Conservation (phyloP, 2,888 invertebrate genomes). For the Pasiphila rectangulata region DNA sequence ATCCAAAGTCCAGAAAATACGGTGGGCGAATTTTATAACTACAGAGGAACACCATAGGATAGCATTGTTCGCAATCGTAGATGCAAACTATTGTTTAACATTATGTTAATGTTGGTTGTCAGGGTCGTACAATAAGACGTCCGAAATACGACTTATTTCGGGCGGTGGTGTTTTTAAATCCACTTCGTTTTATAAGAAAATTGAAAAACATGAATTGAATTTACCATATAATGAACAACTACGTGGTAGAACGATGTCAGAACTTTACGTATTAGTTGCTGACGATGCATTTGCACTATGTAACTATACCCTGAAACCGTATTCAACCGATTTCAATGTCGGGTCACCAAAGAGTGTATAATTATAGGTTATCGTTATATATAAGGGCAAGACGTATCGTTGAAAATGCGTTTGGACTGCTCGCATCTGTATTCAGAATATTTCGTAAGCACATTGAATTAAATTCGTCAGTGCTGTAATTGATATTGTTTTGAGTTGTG, state of each 20-base stretch:
- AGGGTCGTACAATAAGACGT: too few species aligned
- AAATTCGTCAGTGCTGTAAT: slow-evolving; percentile 21
- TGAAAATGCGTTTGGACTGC: slow-evolving; percentile 15
- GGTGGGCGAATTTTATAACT: slow-evolving; percentile 33
- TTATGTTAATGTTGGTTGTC: slow-evolving; percentile 37
- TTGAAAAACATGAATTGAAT: slow-evolving; percentile 15
- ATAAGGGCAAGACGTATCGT: too few species aligned
- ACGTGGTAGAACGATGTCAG: slow-evolving; percentile 16
- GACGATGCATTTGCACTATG: slow-evolving; percentile 18
- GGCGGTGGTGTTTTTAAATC: slow-evolving; percentile 34
- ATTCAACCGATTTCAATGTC: slow-evolving; percentile 17
- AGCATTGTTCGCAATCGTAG: too few species aligned
- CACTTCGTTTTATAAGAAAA: slow-evolving; percentile 16
- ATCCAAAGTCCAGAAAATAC: slow-evolving; percentile 14
- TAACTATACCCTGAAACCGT: slow-evolving; percentile 19
- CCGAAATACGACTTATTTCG: too few species aligned
- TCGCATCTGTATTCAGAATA: slow-evolving; percentile 16
- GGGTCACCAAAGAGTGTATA: slow-evolving; percentile 15
- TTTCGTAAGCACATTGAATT: slow-evolving; percentile 16
- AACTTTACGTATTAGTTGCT: slow-evolving; percentile 17
- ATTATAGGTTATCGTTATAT: too few species aligned
- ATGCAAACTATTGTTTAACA: slow-evolving; percentile 39
- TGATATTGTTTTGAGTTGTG: slow-evolving; percentile 21
- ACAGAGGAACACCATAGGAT: too few species aligned
- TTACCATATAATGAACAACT: slow-evolving; percentile 15